These are phyloP conservation scores for Microtus richardsoni DNA, from an alignment of 2,113 vertebrate species.

Conservation along the genomic window DNA sequence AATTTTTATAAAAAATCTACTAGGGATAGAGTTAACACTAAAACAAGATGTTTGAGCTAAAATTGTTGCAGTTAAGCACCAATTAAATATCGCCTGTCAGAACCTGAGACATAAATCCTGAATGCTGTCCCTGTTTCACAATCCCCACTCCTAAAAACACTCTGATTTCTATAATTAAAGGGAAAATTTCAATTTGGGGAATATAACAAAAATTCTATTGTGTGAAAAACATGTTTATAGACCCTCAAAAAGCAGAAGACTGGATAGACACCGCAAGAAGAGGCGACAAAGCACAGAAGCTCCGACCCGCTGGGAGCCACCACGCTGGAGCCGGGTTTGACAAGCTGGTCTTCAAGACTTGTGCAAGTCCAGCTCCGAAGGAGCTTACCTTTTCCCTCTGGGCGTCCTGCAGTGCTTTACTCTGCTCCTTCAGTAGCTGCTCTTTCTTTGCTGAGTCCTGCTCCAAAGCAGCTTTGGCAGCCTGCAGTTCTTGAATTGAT, in stretches of 20 bases:
- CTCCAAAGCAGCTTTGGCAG: constrained; percentile 85
- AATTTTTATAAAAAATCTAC: constrained; percentile 1
- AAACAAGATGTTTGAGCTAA: not conserved
- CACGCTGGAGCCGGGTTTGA: not conserved
- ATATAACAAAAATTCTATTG: not conserved
- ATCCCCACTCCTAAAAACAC: not conserved
- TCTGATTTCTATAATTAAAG: constrained; percentile 14
- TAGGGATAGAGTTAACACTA: not conserved
- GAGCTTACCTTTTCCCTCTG: constrained; percentile 92
- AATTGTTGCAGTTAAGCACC: not conserved
- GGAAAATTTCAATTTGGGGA: constrained; percentile 22
- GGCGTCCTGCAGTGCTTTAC: constrained; percentile 87
- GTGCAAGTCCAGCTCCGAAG: not conserved
- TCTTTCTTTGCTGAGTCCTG: constrained; percentile 90
- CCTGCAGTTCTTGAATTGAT: constrained; percentile 92
- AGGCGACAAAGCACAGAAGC: not conserved
- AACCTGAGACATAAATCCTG: not conserved
- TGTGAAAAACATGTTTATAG: constrained; percentile 39
- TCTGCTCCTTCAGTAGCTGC: constrained; percentile 89
- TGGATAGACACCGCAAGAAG: not conserved
- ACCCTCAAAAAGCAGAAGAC: constrained; percentile 20
- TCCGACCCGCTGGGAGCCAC: not conserved
- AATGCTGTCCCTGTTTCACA: constrained; percentile 19
- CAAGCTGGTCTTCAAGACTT: not conserved
- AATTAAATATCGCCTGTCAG: not conserved